Base-by-base conservation (phyloP, 2,113 vertebrate species). In the Jacana jacana region DNA sequence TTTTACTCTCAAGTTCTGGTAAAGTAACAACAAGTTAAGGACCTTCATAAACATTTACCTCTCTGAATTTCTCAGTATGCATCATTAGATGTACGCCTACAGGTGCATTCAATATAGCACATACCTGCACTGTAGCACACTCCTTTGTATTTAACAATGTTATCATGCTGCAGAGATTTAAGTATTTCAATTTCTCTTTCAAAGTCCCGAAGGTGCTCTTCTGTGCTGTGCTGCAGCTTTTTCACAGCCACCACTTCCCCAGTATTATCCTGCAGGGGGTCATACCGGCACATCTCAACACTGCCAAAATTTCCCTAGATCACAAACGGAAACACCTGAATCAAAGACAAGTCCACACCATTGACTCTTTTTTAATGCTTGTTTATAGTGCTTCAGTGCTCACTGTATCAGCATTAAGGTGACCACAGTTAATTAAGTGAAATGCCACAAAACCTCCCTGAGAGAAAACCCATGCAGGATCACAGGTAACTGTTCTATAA, bases 181-280 rank as follows among this genome's bases (percentile, higher is more conserved):
- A 99, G 98, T 97, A 99, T 99, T 97, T 99, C 99, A 17, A 99
- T 99, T 93, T 99, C 99, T 82, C 99, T 98, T 98, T 99, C 99
- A 42, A 99, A 99, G 97, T 99, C 99, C 19, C 99, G 95, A 81
- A 99, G 96, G 93, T 99, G 99, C 92, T 99, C 99, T 7, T 99
- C 99, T 4, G 99, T 99, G 96, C 99, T 99, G 93, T 99, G 99
- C 91, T 99, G 99, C 16, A 99, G 98, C 84, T 99, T 99, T 91
- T 99, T 99, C 77, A 99, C 99, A 22, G 99, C 99, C 65, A 99
- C 99, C 90, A 99, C 99, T 68, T 99, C 99, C 5, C 99, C 99
- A 1, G 99, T 99, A 97, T 98, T 99, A 96, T 99, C 99, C 97
- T 99, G 99, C 46, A 99, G 98, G 0, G 99, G 99, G 96, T 99